These are phyloP conservation scores for Mya arenaria DNA, from an alignment of 1,140 invertebrate species.

Conservation along the genomic window DNA sequence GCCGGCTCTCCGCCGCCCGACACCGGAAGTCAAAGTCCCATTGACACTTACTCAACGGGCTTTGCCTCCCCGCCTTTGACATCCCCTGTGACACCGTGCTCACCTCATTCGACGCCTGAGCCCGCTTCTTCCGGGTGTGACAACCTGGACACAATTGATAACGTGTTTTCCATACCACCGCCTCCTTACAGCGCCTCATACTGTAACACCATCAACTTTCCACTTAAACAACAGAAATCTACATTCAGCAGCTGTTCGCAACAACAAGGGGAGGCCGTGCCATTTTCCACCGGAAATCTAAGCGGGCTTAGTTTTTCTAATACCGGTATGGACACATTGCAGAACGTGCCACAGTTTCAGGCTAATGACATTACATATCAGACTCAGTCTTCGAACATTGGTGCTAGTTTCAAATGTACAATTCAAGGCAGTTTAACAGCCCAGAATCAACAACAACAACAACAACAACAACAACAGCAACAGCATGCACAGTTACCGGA, in stretches of 20 bases:
- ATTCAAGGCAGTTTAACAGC: constrained; percentile 60
- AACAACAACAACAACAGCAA: constrained; percentile 44
- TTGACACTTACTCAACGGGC: constrained; percentile 72
- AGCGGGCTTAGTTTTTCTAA: constrained; percentile 61
- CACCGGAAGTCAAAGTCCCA: constrained; percentile 52
- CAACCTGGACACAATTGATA: constrained; percentile 57
- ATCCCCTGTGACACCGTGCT: constrained; percentile 64
- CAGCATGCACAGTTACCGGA: constrained; percentile 68
- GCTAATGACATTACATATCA: constrained; percentile 61
- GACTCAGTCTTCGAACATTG: constrained; percentile 63
- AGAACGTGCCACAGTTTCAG: constrained; percentile 66
- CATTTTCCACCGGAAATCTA: constrained; percentile 43
- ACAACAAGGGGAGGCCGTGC: constrained; percentile 59
- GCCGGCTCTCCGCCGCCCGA: constrained; percentile 61
- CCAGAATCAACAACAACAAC: constrained; percentile 36
- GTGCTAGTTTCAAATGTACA: constrained; percentile 68
- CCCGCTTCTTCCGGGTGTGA: constrained; percentile 60
- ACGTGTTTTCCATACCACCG: constrained; percentile 66
- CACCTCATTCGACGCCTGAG: constrained; percentile 73
- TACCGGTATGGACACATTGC: constrained; percentile 41
- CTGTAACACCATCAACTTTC: constrained; percentile 63
- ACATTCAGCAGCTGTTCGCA: constrained; percentile 78
- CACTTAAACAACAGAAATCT: constrained; percentile 79
- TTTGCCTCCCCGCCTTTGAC: constrained; percentile 70
- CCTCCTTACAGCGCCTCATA: constrained; percentile 72